Evolutionary conservation across 2,888 invertebrate species (phyloP).

Genomic region (Neelides folsomi): DNA sequence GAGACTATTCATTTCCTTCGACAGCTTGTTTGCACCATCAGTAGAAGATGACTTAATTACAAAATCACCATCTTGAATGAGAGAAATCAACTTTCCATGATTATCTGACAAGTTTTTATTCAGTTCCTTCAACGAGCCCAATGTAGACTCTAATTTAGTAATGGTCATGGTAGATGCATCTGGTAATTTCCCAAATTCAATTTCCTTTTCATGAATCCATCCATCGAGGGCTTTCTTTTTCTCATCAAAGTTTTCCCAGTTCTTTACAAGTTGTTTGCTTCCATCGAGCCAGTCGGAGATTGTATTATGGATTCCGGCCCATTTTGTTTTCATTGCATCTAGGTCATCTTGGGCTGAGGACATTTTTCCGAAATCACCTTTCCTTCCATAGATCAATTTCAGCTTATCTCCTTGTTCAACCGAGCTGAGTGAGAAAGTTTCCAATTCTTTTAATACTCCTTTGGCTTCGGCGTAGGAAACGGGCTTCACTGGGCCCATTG

Average conservation of each 20-base stretch:
- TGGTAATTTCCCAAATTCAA: slow-evolving; percentile 14
- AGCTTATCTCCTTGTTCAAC: too few species aligned
- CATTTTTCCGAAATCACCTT: slow-evolving; percentile 47
- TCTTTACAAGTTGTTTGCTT: slow-evolving; percentile 60
- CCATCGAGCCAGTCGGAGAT: slow-evolving; percentile 65
- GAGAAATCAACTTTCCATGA: slow-evolving; percentile 62
- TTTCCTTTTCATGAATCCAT: slow-evolving; percentile 44
- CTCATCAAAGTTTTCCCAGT: slow-evolving; percentile 69
- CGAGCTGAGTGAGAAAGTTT: background rate
- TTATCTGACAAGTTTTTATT: slow-evolving; percentile 75
- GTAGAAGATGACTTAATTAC: slow-evolving; percentile 62
- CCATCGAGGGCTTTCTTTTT: slow-evolving; percentile 61
- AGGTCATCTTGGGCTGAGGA: slow-evolving; percentile 69
- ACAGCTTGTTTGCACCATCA: slow-evolving; percentile 59
- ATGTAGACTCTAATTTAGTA: slow-evolving; percentile 24
- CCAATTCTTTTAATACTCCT: slow-evolving; percentile 22
- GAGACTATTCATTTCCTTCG: slow-evolving; percentile 57
- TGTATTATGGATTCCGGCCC: slow-evolving; percentile 64
- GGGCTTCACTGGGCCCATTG: slow-evolving; percentile 58
- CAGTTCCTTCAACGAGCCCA: slow-evolving; percentile 33
- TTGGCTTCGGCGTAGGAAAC: slow-evolving; percentile 60
- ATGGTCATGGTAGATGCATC: slow-evolving; percentile 20
- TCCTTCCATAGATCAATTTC: too few species aligned
- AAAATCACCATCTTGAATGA: slow-evolving; percentile 66
- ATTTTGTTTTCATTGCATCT: slow-evolving; percentile 66